Base-by-base conservation (phyloP, 2,113 vertebrate species). In the Excalfactoria chinensis region DNA sequence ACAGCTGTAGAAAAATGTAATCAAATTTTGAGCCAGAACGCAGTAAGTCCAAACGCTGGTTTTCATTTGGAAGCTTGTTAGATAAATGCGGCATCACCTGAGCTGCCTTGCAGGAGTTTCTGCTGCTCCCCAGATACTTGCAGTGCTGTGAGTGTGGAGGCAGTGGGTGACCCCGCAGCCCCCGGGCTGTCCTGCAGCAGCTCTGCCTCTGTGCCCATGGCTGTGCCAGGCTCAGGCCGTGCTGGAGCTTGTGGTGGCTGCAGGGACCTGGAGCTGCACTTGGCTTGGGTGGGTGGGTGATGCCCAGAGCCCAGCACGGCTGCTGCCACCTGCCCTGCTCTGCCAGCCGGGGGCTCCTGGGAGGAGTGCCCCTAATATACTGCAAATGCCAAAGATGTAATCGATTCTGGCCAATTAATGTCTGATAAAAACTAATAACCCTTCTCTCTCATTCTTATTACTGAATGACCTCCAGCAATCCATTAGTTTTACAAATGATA, bases 1-100 rank as follows among this genome's bases (percentile, higher is more conserved):
- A 98, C 97, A 96, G 94, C 93, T 30, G 94, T 95, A 96, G 95
- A 96, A 96, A 97, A 97, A 97, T 97, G 98, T 98, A 98, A 98
- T 98, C 97, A 98, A 95, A 97, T 98, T 98, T 96, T 90, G 95
- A 98, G 97, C 91, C 94, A 48, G 94, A 97, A 98, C 93, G 95
- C 96, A 98, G 86, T 98, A 97, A 97, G 97, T 96, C 97, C 96
- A 97, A 97, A 96, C 87, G 96, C 97, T 97, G 66, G 97, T 97
- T 98, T 97, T 98, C 97, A 97, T 97, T 97, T 97, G 95, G 96
- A 97, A 97, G 93, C 95, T 95, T 96, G 97, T 95, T 95, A 95
- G 97, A 97, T 96, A 96, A 95, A 98, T 97, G 95, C 59, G 90
- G 93, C 78, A 94, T 95, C 94, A 96, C 90, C 84, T 87, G 75